Evolutionary conservation across 2,113 vertebrate species (phyloP), one percentile per base, ranked within the genome.

Genomic region (Thymallus thymallus): DNA sequence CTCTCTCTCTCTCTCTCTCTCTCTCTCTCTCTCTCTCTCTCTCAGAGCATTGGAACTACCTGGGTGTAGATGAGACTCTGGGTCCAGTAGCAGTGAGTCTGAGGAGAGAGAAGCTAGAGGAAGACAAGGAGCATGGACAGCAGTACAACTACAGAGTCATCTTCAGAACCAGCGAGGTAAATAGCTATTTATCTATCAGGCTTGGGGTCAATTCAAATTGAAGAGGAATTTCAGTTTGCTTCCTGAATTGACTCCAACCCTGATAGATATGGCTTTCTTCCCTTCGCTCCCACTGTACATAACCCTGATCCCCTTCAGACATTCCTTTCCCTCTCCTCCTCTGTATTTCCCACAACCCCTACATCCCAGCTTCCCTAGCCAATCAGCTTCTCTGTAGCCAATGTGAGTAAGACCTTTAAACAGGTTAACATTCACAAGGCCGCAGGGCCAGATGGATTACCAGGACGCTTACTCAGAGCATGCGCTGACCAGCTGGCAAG

Each of bases 21-120:
- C 1, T 55, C 56, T n/a, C 18, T 61, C 68, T 76, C 7, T 60
- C 35, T 35, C 71, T 74, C 7, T 69, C 22, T 63, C 51, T 51
- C 24, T n/a, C 62, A 99, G 96, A 99, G 89, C 96, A 99, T 91
- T 98, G 97, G 96, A 99, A 98, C 90, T 99, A 99, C 88, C 95
- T 99, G 87, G 98, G 98, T 6, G 94, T 97, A 23, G 98, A 99
- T 87, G 98, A 99, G 80, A 98, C 95, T 76, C 90, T 99, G 66
- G 98, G 98, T 63, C 97, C 98, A 0, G 96, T 99, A 78, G 97
- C 98, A 72, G 95, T 99, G 80, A 99, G 98, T 86, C 93, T 99
- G 76, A 94, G 97, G 86, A 94, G 97, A 81, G 98, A 99, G 85
- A 99, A 98, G 80, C 82, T 97, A 75, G 98, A 99, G 63, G 98